Evolutionary conservation across 2,797 vertebrate species (phyloP), one percentile per base, ranked within the genome.

Genomic region (Spinus olivaceus): DNA sequence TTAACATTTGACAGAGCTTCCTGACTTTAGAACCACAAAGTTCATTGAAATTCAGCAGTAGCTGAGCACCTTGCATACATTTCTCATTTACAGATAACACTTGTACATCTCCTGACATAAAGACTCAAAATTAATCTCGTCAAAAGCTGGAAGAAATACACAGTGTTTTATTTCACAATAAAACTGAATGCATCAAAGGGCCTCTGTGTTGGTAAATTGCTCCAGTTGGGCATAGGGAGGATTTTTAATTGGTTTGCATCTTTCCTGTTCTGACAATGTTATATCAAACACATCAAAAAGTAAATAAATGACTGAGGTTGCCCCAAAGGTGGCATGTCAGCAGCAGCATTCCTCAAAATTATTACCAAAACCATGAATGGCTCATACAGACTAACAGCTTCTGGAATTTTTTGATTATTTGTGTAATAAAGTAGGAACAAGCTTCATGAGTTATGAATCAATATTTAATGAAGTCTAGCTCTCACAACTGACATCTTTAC

Each of bases 1-100:
- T 94, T 97, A 97, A 97, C 96, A 96, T 97, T 94, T 98, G 97
- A 97, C 96, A 98, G 97, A 97, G 88, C 95, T 92, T 97, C 91
- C 77, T 96, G 96, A 96, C 96, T 96, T 95, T 97, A 96, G 94
- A 97, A 95, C 81, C 91, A 95, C 57, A 65, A 92, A 95, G 78
- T 97, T 98, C 97, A 97, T 96, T 98, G 96, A 97, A 97, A 98
- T 98, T 97, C 97, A 96, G 92, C 73, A 61, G 72, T 35, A 82
- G 61, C 49, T 92, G 86, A 96, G 71, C 87, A 92, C 80, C 95
- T 96, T 85, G 92, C 89, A 95, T 96, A 92, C 32, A 85, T 94
- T 97, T 97, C 92, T 97, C 95, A 96, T 97, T 97, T 97, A 95
- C 72, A 95, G 96, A 93, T 96, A 97, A 97, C 73, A 91, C 78